These are phyloP conservation scores for Anoplopoma fimbria DNA, from an alignment of 2,113 vertebrate species.

Conservation along the genomic window DNA sequence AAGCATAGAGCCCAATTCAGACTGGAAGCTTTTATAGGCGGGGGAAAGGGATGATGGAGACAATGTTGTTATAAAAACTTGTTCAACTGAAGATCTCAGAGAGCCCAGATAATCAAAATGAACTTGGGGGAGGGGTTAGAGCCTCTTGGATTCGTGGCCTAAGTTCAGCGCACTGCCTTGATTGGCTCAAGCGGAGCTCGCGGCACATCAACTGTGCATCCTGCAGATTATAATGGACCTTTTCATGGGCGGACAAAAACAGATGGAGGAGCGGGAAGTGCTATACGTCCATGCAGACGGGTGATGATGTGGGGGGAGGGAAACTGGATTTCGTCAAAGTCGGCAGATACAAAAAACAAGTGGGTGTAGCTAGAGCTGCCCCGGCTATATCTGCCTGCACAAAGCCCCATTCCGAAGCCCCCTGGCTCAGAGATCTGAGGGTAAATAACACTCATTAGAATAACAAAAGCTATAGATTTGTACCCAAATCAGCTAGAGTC, in stretches of 20 bases:
- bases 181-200: slow-evolving; percentile 67
- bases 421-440: slow-evolving; percentile 80
- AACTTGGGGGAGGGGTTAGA: slow-evolving; percentile 51
- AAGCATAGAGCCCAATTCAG: slow-evolving; percentile 76
- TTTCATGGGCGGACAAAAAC: slow-evolving; percentile 83
- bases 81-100: slow-evolving; percentile 83
- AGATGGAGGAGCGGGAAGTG: slow-evolving; percentile 83
- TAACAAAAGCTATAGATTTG: slow-evolving; percentile 87
- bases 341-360: slow-evolving; percentile 81
- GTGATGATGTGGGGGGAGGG: slow-evolving; percentile 58
- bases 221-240: slow-evolving; percentile 81
- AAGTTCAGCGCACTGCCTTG: slow-evolving; percentile 52
- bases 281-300: slow-evolving; percentile 82
- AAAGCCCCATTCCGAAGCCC: slow-evolving; percentile 77
- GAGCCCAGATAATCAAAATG: slow-evolving; percentile 71
- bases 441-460: slow-evolving; percentile 85
- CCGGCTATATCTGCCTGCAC: slow-evolving; percentile 67
- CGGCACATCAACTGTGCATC: slow-evolving; percentile 75
- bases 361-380: slow-evolving; percentile 73
- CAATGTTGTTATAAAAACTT: slow-evolving; percentile 87
- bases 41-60: slow-evolving; percentile 73
- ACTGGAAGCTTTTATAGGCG: slow-evolving; percentile 77
- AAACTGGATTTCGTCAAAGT: slow-evolving; percentile 68
- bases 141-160: slow-evolving; percentile 64
- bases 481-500: slow-evolving; percentile 80